Evolutionary conservation across 2,888 invertebrate genomes (phyloP).

Genomic region (Drosophila limbata): DNA sequence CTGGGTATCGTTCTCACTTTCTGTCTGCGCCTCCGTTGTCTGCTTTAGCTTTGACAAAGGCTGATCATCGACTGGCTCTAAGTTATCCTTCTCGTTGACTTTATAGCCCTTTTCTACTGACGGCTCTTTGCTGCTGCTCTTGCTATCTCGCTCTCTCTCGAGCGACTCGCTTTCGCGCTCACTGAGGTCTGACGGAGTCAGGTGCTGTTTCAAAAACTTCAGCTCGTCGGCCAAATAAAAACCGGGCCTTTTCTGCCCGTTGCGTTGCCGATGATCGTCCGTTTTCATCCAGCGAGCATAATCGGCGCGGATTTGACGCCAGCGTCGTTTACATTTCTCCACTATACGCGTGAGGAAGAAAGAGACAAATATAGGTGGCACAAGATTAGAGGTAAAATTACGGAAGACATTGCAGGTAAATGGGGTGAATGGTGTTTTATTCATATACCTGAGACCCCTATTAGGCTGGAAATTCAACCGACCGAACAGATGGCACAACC

Average conservation of each 20-base stretch:
- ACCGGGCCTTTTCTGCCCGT: slow-evolving; percentile 42
- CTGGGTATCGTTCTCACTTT: background rate
- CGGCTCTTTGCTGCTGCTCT: slow-evolving; percentile 28
- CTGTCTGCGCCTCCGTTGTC: background rate
- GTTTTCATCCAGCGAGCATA: slow-evolving; percentile 61
- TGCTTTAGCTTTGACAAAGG: slow-evolving; percentile 15
- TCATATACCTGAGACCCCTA: slow-evolving; percentile 8
- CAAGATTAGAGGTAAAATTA: background rate
- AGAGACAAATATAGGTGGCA: slow-evolving; percentile 21
- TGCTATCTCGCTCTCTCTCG: slow-evolving; percentile 32
- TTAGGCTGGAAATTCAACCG: background rate
- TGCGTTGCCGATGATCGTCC: slow-evolving; percentile 50
- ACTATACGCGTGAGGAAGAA: slow-evolving; percentile 55
- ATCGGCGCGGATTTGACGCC: slow-evolving; percentile 77
- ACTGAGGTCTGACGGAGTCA: slow-evolving; percentile 31
- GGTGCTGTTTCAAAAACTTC: slow-evolving; percentile 68
- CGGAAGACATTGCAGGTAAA: background rate
- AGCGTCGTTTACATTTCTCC: slow-evolving; percentile 77
- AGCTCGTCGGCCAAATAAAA: slow-evolving; percentile 70
- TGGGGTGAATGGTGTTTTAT: background rate
- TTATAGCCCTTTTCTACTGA: slow-evolving; percentile 20
- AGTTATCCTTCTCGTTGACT: slow-evolving; percentile 6
- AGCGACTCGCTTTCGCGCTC: slow-evolving; percentile 31
- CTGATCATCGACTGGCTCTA: slow-evolving; percentile 19
- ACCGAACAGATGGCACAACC: slow-evolving; percentile 38